phyloP scores from a whole-genome alignment of 2,113 vertebrate genomes.

The Sinocyclocheilus anophthalmus region DNA sequence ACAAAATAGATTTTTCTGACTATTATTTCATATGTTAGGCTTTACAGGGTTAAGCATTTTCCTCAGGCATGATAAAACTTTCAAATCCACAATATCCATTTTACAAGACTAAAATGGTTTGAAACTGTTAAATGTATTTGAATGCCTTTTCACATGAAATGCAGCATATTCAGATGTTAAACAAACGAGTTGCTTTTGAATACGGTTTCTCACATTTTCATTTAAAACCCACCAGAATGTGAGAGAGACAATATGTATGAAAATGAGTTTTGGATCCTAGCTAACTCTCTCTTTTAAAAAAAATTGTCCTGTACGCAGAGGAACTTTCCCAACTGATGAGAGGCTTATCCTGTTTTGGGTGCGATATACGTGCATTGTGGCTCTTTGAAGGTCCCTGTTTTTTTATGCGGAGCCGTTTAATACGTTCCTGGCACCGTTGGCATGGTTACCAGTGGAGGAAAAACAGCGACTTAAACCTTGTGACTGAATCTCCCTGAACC shows the following conservation, averaged over 20 bases:
- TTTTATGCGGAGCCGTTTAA: slow-evolving; percentile 68
- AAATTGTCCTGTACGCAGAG: slow-evolving; percentile 65
- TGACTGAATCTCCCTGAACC: slow-evolving; percentile 67
- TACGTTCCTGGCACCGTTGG: slow-evolving; percentile 71
- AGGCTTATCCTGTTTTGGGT: slow-evolving; percentile 68
- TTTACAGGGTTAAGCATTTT: background rate
- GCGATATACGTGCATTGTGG: slow-evolving; percentile 65
- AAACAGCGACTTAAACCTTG: slow-evolving; percentile 67
- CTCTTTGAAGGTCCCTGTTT: slow-evolving; percentile 62
- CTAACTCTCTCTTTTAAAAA: slow-evolving; percentile 43
- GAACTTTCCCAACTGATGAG: slow-evolving; percentile 73
- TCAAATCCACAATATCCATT: background rate
- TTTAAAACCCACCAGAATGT: slow-evolving; percentile 51
- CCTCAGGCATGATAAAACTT: background rate
- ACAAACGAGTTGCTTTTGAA: slow-evolving; percentile 48
- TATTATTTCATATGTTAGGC: no score
- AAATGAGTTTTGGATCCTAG: slow-evolving; percentile 66
- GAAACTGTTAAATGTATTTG: slow-evolving; percentile 32
- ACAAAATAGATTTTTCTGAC: no score
- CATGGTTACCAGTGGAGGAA: slow-evolving; percentile 71
- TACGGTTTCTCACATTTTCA: slow-evolving; percentile 41
- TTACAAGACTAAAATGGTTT: background rate
- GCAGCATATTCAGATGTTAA: slow-evolving; percentile 43
- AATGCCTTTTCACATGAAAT: slow-evolving; percentile 4
- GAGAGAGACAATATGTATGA: slow-evolving; percentile 69